phyloP scores from a whole-genome alignment of 1,140 invertebrate genomes.

The Hyles vespertilio region DNA sequence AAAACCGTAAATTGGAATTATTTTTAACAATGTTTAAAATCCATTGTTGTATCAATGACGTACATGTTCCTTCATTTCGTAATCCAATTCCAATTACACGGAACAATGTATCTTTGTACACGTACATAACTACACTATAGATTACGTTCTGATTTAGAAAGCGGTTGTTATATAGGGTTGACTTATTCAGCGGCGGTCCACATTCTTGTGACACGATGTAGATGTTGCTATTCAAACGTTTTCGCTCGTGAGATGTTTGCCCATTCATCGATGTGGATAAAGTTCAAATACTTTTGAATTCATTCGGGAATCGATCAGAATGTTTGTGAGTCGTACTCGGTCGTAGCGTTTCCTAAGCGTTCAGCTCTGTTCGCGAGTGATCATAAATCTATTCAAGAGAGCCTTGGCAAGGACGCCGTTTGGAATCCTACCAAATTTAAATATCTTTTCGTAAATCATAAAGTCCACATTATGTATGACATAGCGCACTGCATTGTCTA shows the following conservation, averaged over 20 bases:
- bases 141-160: background rate
- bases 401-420: slow-evolving; percentile 42
- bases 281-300: slow-evolving; percentile 17
- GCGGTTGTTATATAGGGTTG: slow-evolving; percentile 1
- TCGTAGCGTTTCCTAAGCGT: slow-evolving; percentile 24
- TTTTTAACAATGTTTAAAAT: too few relatives aligned
- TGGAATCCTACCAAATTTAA: slow-evolving; percentile 57
- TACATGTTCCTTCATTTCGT: too few relatives aligned
- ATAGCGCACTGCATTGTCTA: slow-evolving; percentile 32
- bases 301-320: slow-evolving; percentile 15
- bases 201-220: slow-evolving; percentile 5
- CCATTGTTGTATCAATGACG: too few relatives aligned
- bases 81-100: too few relatives aligned
- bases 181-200: background rate
- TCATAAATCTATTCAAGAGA: slow-evolving; percentile 48
- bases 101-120: too few relatives aligned
- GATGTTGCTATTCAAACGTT: slow-evolving; percentile 3
- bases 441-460: slow-evolving; percentile 48
- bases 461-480: slow-evolving; percentile 42
- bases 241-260: slow-evolving; percentile 9
- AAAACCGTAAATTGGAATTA: too few relatives aligned
- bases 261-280: slow-evolving; percentile 13
- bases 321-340: slow-evolving; percentile 20
- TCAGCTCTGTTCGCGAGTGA: slow-evolving; percentile 21
- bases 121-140: too few relatives aligned